Conservation (phyloP, 2,797 vertebrate genomes). For the Pristis pectinata region DNA sequence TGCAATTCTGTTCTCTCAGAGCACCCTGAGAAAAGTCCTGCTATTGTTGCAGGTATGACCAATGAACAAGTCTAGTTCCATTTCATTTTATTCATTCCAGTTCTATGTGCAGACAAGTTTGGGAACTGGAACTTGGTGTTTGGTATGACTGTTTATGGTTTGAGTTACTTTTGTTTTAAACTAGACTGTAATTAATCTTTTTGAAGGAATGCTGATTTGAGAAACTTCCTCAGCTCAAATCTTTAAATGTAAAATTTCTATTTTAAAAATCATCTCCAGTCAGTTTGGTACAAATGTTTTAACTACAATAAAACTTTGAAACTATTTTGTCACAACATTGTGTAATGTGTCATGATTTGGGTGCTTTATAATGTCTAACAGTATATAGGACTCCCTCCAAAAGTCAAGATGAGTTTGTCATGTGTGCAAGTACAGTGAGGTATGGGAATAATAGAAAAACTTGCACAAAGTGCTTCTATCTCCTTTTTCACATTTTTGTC, state of each 20-base stretch:
- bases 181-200: conserved; percentile 7
- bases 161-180: background rate
- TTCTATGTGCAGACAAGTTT: background rate
- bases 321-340: conserved; percentile 17
- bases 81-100: background rate
- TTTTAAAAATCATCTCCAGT: conserved; percentile 16
- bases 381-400: no score
- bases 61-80: background rate
- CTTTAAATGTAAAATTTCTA: background rate
- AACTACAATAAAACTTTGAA: conserved; percentile 8
- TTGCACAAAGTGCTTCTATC: background rate
- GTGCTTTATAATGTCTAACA: background rate
- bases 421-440: no score
- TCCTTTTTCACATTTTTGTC: background rate
- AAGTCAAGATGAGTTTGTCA: background rate
- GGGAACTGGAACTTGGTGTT: background rate
- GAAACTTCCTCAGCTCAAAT: conserved; percentile 6
- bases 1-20: background rate
- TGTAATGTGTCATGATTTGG: background rate
- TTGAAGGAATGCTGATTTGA: background rate
- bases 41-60: background rate
- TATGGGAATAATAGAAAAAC: no score
- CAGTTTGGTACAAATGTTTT: conserved; percentile 25
- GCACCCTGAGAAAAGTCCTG: background rate
- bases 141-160: background rate